A percentile compares a stretch with the other conserved stretches of the same genome.
Evolutionary conservation across 2,797 vertebrate species (phyloP).

Genomic region (Xerus rutilus): DNA sequence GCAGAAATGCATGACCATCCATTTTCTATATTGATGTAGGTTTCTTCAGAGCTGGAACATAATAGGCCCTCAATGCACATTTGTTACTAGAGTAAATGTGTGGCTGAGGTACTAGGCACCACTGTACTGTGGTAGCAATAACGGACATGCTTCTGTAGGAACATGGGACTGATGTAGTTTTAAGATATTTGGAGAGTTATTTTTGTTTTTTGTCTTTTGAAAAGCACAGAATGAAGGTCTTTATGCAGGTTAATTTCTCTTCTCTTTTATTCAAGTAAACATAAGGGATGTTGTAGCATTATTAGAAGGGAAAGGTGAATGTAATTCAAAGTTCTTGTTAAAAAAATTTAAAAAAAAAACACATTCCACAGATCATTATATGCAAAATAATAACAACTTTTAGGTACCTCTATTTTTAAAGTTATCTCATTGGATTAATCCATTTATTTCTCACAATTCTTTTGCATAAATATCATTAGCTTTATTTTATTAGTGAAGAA

Average conservation of each 20-base stretch:
- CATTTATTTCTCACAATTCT: not conserved
- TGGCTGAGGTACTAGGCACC: not conserved
- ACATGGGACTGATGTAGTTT: not conserved
- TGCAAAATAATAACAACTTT: not conserved
- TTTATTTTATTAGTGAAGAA: constrained; percentile 38
- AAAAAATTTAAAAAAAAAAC: constrained; percentile 15
- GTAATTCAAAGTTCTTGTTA: not conserved
- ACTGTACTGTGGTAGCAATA: not conserved
- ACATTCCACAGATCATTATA: not conserved
- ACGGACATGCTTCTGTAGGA: not conserved
- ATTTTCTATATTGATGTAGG: not conserved
- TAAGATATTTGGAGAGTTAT: not conserved
- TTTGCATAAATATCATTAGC: not conserved
- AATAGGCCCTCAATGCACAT: not conserved
- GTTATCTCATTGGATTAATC: not conserved
- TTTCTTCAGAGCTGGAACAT: not conserved
- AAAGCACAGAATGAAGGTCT: not conserved
- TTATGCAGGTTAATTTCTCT: not conserved
- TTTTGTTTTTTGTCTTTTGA: too few relatives aligned
- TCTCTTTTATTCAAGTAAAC: constrained; percentile 23
- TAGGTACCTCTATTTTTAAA: not conserved
- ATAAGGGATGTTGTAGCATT: not conserved
- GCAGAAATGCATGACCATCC: not conserved
- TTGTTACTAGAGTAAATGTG: not conserved
- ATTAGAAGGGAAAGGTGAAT: not conserved